A percentile compares a stretch with the other conserved stretches of the same genome.
Evolutionary conservation across 2,797 vertebrate species (phyloP).

Genomic region (Clarias pachynema): DNA sequence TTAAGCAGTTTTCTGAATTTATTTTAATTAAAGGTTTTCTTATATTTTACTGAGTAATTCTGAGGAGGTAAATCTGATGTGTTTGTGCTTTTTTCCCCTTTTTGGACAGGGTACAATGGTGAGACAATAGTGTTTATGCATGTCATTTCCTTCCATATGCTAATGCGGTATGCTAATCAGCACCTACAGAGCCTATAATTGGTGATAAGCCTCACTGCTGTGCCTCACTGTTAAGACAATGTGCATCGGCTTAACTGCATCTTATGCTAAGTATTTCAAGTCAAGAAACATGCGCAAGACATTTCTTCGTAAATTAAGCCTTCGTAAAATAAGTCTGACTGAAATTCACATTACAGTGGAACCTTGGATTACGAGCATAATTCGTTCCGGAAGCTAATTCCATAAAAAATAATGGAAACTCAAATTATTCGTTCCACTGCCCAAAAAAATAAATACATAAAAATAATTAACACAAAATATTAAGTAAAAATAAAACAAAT

Average conservation of each 20-base stretch:
- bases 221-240: slow-evolving; percentile 18
- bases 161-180: slow-evolving; percentile 29
- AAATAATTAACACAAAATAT: too few relatives aligned
- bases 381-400: too few relatives aligned
- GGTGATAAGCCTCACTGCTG: slow-evolving; percentile 15
- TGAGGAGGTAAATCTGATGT: background rate
- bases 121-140: slow-evolving; percentile 14
- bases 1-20: background rate
- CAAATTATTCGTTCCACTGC: too few relatives aligned
- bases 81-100: background rate
- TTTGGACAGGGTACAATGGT: background rate
- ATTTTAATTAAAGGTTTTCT: background rate
- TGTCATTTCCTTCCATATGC: slow-evolving; percentile 25
- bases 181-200: slow-evolving; percentile 19
- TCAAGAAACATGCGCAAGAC: slow-evolving; percentile 1
- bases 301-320: background rate
- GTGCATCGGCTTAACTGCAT: slow-evolving; percentile 19
- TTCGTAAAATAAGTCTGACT: background rate
- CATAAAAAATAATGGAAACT: too few relatives aligned
- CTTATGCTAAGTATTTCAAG: slow-evolving; percentile 3
- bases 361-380: too few relatives aligned
- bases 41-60: background rate
- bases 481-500: too few relatives aligned
- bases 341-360: slow-evolving; percentile 3
- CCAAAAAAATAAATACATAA: too few relatives aligned